phyloP scores from a whole-genome alignment of 2,888 invertebrate species.

The Acleris literana region DNA sequence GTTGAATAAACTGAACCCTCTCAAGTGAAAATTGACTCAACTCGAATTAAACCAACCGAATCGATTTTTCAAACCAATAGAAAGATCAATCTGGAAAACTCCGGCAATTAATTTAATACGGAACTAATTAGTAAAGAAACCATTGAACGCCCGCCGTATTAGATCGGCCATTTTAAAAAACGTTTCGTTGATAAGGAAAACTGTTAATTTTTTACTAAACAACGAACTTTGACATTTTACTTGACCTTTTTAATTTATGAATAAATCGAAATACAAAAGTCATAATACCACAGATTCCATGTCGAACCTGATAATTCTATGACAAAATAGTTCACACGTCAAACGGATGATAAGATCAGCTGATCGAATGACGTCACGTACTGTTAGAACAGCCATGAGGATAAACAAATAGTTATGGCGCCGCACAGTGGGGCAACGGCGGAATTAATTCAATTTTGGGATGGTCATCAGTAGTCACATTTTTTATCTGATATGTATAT shows the following conservation, averaged over 20 bases:
- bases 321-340: not conserved
- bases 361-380: conserved; percentile 8
- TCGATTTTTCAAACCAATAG: conserved; percentile 8
- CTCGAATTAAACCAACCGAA: conserved; percentile 1
- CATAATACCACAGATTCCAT: no score
- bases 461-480: no score
- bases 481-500: no score
- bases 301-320: no score
- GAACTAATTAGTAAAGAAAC: conserved; percentile 14
- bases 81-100: conserved; percentile 12
- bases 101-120: conserved; percentile 10
- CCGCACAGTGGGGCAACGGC: no score
- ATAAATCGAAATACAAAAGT: no score
- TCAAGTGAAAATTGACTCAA: not conserved
- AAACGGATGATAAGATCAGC: conserved; percentile 7
- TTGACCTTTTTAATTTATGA: no score
- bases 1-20: not conserved
- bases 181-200: not conserved
- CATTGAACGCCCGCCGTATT: conserved; percentile 13
- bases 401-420: conserved; percentile 8
- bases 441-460: no score
- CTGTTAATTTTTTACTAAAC: not conserved
- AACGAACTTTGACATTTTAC: not conserved
- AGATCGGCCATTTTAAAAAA: conserved; percentile 10
- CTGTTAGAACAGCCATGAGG: conserved; percentile 1